Conservation (phyloP, 2,888 invertebrate genomes). For the Morpho deidamia region DNA sequence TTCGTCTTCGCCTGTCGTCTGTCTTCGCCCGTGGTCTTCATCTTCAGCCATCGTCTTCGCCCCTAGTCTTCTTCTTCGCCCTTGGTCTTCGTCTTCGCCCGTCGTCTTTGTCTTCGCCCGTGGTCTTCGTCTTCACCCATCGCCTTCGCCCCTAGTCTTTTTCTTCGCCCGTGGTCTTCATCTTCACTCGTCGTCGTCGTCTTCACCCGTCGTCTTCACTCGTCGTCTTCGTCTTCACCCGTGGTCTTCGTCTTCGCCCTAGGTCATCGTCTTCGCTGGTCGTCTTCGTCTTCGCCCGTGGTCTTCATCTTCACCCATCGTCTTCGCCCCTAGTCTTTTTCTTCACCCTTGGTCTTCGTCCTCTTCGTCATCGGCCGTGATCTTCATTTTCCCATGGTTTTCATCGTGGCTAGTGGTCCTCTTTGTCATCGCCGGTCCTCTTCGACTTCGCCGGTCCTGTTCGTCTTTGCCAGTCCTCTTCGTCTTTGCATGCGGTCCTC, state of each 20-base stretch:
- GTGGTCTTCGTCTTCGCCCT: too few species aligned
- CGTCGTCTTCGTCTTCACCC: too few species aligned
- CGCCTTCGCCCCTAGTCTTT: not conserved
- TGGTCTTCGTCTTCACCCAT: not conserved
- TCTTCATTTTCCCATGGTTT: not conserved
- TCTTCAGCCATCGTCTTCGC: constrained; percentile 10
- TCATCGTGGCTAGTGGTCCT: not conserved
- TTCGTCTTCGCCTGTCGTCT: not conserved
- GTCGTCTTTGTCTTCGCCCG: not conserved
- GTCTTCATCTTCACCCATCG: not conserved
- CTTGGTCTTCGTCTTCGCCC: not conserved
- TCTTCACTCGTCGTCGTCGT: not conserved
- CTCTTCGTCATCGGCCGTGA: not conserved
- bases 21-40: not conserved
- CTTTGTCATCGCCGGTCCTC: not conserved
- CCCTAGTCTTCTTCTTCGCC: not conserved
- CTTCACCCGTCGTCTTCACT: too few species aligned
- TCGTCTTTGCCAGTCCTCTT: not conserved
- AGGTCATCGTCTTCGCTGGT: too few species aligned
- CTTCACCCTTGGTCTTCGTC: not conserved
- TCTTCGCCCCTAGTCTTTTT: too few species aligned
- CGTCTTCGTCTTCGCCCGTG: not conserved
- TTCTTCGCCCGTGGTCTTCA: not conserved
- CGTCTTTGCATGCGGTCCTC: too few species aligned
- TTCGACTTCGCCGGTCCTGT: not conserved